Base-by-base conservation (phyloP, 2,797 vertebrate species). In the Sebastes taczanowskii region DNA sequence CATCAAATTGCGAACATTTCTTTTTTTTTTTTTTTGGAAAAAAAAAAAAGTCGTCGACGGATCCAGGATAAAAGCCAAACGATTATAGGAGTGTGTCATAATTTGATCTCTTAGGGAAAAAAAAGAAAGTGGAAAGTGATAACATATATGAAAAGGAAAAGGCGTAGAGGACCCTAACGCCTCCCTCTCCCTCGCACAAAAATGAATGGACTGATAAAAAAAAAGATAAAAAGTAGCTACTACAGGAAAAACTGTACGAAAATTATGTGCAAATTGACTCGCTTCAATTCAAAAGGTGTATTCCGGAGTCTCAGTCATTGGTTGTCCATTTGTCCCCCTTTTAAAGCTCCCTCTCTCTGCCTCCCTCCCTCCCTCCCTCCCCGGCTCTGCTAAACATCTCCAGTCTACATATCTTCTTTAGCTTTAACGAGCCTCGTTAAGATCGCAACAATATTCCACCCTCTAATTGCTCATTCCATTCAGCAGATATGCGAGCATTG, bases 391-490 rank as follows among this genome's bases (percentile, higher is more conserved):
- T 84, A 86, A 91, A 91, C 91, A 91, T 95, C 94, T 95, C 92
- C 92, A 89, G 91, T 92, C 95, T 94, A 95, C 95, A 95, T 96
- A 95, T 96, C 96, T 96, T 95, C 95, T 96, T 96, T 95, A 95
- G 95, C 95, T 95, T 96, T 96, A 96, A 96, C 94, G 94, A 96
- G 95, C 93, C 95, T 97, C 95, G 96, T 96, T 96, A 97, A 97
- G 96, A 97, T 96, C 95, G 95, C 97, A 96, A 96, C 96, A 97
- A 96, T 97, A 96, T 97, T 97, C 95, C 95, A 96, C 95, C 96
- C 95, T 96, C 96, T 97, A 97, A 98, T 96, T 97, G 97, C 96
- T 97, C 97, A 96, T 96, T 97, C 96, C 96, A 96, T 97, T 97
- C 96, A 97, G 96, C 94, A 96, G 97, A 97, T 96, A 95, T 94